phyloP scores from a whole-genome alignment of 2,888 invertebrate species.

The Callyntrura guangdongensis region DNA sequence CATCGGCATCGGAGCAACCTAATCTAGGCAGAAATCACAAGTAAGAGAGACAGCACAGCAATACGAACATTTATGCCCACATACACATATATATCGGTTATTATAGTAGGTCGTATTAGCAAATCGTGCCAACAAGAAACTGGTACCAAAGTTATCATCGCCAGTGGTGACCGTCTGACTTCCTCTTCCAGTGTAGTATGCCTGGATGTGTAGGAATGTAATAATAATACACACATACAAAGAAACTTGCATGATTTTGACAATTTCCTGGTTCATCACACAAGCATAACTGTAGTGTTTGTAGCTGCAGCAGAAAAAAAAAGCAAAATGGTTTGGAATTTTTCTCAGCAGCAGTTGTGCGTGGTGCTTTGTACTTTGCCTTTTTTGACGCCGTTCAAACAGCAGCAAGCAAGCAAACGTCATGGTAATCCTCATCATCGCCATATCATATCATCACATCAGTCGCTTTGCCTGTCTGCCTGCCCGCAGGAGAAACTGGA shows the following conservation, averaged over 20 bases:
- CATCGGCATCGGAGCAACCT: not conserved
- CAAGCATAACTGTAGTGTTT: too few relatives aligned
- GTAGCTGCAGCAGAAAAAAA: not conserved
- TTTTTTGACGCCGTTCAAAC: constrained; percentile 14
- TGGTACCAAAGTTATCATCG: constrained; percentile 74
- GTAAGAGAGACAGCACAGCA: not conserved
- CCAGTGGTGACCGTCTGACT: not conserved
- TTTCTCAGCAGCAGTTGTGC: constrained; percentile 12
- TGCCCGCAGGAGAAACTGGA: constrained; percentile 26
- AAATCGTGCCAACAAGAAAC: constrained; percentile 28
- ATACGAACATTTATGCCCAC: not conserved
- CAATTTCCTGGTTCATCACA: constrained; percentile 41
- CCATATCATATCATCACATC: not conserved
- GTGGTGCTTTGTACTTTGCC: not conserved
- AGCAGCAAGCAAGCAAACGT: not conserved
- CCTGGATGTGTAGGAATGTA: constrained; percentile 21
- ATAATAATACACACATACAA: constrained; percentile 25
- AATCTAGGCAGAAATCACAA: not conserved
- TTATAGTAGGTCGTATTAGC: constrained; percentile 27
- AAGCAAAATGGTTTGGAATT: not conserved
- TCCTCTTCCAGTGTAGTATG: constrained; percentile 33
- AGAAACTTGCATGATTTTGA: constrained; percentile 49
- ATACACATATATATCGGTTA: constrained; percentile 10
- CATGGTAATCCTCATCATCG: not conserved
- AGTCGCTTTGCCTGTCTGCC: not conserved